Evolutionary conservation across 1,140 invertebrate genomes (phyloP), one percentile per base, ranked within the genome.

Genomic region (Nomia melanderi): DNA sequence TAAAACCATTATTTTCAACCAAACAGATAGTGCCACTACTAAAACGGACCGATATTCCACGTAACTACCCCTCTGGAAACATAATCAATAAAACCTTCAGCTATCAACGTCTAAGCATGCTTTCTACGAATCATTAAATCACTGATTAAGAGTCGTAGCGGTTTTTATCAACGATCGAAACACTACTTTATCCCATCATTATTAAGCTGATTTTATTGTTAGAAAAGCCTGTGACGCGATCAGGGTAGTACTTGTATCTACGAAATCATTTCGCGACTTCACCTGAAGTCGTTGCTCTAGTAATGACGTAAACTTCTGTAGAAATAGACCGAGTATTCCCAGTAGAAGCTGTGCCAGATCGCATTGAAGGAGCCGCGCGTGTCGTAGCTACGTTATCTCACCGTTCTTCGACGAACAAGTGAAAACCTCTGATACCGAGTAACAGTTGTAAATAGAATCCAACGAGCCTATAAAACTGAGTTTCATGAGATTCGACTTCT

Each of bases 381-480:
- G 29, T 20, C n/a, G n/a, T 44, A 8, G 29, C 33, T 29, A 23
- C 29, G 31, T 36, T 72, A 72, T 63, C 57, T 64, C 17, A 17
- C 29, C 20, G 23, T 36, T 27, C 57, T 27, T 53, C n/a, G 31
- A 14, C 1, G 70, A 27, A 63, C 59, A 47, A 50, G 41, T 29
- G 36, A 59, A 6, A 59, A 7, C 39, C 17, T 31, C 39, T 5
- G 41, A 64, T 63, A 63, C 4, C 23, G 9, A 3, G 20, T 29
- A 63, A 53, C 20, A 63, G 31, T 50, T 59, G 2, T 72, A 72
- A 72, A 72, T 72, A 63, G 31, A 36, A 17, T 0, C 11, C 7
- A 5, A 23, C 20, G 14, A 33, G 7, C 29, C 27, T 33, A 33
- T 72, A 72, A 72, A 63, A 23, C 31, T 56, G 62, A 72, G 50